Evolutionary conservation across 2,888 invertebrate genomes (phyloP).

Genomic region (Morpho achilles): DNA sequence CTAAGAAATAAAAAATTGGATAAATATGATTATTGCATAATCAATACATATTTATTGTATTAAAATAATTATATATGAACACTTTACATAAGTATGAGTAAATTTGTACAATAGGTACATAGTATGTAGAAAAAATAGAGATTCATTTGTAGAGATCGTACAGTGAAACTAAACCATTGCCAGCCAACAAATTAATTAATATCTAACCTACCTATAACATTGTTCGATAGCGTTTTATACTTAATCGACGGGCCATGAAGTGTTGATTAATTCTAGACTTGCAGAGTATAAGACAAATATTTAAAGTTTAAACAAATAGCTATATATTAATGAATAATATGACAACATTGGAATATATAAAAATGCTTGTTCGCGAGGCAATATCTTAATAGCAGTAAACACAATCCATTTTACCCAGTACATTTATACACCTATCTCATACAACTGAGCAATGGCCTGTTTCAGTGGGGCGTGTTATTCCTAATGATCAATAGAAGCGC

Average conservation of each 20-base stretch:
- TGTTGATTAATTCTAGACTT: conserved; percentile 2
- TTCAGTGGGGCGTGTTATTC: conserved; percentile 69
- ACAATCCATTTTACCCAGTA: neutral
- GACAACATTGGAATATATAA: conserved; percentile 3
- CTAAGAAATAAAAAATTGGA: conserved; percentile 20
- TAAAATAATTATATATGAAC: conserved; percentile 60
- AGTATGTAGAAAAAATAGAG: conserved; percentile 79
- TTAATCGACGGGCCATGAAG: neutral
- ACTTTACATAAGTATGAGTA: conserved; percentile 70
- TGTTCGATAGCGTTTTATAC: neutral
- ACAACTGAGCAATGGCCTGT: conserved; percentile 68
- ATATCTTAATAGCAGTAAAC: conserved; percentile 5
- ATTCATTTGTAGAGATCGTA: conserved; percentile 75
- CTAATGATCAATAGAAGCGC: conserved; percentile 65
- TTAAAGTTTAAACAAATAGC: conserved; percentile 2
- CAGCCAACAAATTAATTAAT: conserved; percentile 32
- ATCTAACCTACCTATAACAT: conserved; percentile 8
- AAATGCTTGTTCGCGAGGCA: conserved; percentile 12
- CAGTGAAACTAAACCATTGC: conserved; percentile 76
- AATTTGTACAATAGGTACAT: conserved; percentile 73
- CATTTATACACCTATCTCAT: neutral
- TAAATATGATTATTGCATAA: conserved; percentile 21
- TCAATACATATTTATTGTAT: conserved; percentile 28
- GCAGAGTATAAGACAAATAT: neutral
- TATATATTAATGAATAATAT: conserved; percentile 7